Evolutionary conservation across 1,140 invertebrate species (phyloP).

Genomic region (Callitettix versicolor): DNA sequence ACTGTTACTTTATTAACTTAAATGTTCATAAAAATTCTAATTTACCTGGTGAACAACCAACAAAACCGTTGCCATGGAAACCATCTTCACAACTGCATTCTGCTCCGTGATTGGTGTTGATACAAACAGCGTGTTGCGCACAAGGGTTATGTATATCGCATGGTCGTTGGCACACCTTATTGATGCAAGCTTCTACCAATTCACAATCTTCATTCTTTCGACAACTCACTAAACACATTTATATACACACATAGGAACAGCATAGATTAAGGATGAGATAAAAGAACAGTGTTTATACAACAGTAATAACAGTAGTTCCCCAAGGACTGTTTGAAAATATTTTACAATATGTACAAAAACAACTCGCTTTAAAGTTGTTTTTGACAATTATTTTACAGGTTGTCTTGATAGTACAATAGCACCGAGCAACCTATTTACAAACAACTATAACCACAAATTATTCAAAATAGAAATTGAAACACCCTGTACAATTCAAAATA

Average conservation of each 20-base stretch:
- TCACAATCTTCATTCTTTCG: constrained; percentile 68
- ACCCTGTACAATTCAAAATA: too few species aligned
- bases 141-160: constrained; percentile 74
- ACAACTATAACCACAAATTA: too few species aligned
- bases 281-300: not conserved
- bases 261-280: not conserved
- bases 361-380: too few species aligned
- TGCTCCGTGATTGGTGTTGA: constrained; percentile 76
- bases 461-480: too few species aligned
- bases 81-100: constrained; percentile 77
- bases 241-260: constrained; percentile 9
- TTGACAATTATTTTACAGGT: too few species aligned
- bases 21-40: too few species aligned
- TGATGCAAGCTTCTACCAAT: constrained; percentile 68
- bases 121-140: constrained; percentile 70
- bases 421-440: too few species aligned
- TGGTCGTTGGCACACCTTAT: constrained; percentile 66
- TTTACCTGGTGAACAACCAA: constrained; percentile 64
- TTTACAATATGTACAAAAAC: too few species aligned
- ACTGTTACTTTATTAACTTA: too few species aligned
- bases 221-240: constrained; percentile 53
- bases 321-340: not conserved
- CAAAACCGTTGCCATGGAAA: constrained; percentile 74
- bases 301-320: not conserved
- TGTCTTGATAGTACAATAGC: too few species aligned